These are phyloP conservation scores for Lophius piscatorius DNA, from an alignment of 2,113 vertebrate species.

Conservation along the genomic window DNA sequence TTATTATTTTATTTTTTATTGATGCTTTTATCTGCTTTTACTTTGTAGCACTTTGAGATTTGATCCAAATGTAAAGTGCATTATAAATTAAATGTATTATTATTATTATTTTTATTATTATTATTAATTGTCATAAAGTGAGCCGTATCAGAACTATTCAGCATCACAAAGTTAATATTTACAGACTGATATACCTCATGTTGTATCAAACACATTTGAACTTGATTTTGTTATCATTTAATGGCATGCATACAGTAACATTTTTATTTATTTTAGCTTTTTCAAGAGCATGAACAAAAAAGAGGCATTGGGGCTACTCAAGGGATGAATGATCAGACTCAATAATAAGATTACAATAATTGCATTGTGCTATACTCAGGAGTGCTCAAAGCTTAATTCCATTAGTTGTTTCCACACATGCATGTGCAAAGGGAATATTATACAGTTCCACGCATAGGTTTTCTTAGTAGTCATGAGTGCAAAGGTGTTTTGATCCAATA, in stretches of 20 bases:
- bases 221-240: conserved; percentile 55
- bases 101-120: too few species aligned
- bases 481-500: conserved; percentile 31
- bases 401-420: conserved; percentile 29
- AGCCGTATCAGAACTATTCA: conserved; percentile 52
- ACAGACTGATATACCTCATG: conserved; percentile 65
- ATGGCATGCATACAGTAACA: conserved; percentile 33
- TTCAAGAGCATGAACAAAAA: conserved; percentile 49
- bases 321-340: conserved; percentile 41
- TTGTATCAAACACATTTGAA: conserved; percentile 53
- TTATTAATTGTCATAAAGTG: conserved; percentile 63
- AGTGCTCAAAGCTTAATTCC: conserved; percentile 31
- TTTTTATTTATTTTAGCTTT: conserved; percentile 47
- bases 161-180: conserved; percentile 63
- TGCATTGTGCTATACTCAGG: conserved; percentile 35
- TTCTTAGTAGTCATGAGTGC: conserved; percentile 45
- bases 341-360: conserved; percentile 33
- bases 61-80: too few species aligned
- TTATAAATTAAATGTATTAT: too few species aligned
- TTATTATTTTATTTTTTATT: too few species aligned
- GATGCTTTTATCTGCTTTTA: too few species aligned
- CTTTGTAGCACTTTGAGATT: too few species aligned
- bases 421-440: conserved; percentile 34
- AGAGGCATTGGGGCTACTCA: conserved; percentile 29
- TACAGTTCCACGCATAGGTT: conserved; percentile 38